Evolutionary conservation across 2,888 invertebrate species (phyloP).

Genomic region (Aleiodes alternator): DNA sequence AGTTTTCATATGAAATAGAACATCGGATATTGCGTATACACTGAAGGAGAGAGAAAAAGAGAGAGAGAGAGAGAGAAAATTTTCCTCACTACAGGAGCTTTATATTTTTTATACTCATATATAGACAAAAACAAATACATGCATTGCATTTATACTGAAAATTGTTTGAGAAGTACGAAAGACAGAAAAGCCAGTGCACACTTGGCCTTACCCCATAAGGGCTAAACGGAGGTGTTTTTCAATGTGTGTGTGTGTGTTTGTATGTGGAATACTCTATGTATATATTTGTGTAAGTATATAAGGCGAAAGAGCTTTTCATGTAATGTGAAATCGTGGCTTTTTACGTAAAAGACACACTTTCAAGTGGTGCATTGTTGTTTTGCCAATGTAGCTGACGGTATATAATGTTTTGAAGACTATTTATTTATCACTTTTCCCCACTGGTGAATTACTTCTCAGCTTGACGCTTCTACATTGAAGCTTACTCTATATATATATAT

Average conservation of each 20-base stretch:
- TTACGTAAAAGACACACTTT: background rate
- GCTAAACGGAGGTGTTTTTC: too few species aligned
- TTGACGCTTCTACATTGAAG: background rate
- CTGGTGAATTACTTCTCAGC: conserved; percentile 19
- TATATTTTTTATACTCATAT: conserved; percentile 9
- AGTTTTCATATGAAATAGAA: conserved; percentile 46
- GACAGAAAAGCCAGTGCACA: background rate
- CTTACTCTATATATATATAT: too few species aligned
- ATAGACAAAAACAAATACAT: background rate
- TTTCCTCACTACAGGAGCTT: conserved; percentile 15
- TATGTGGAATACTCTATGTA: too few species aligned
- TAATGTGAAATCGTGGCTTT: too few species aligned
- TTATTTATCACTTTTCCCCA: conserved; percentile 36
- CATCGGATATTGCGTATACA: conserved; percentile 26
- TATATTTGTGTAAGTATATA: too few species aligned
- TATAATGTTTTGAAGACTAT: conserved; percentile 15
- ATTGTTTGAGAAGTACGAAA: too few species aligned
- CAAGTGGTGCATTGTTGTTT: background rate
- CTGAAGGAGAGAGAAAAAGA: background rate
- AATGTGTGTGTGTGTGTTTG: background rate
- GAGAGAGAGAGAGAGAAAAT: too few species aligned
- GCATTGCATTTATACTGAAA: too few species aligned
- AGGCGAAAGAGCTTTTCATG: too few species aligned
- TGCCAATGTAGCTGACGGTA: conserved; percentile 1
- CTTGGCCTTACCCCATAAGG: conserved; percentile 16